Conservation (phyloP, 2,888 invertebrate genomes). For the Andrena bicolor region DNA sequence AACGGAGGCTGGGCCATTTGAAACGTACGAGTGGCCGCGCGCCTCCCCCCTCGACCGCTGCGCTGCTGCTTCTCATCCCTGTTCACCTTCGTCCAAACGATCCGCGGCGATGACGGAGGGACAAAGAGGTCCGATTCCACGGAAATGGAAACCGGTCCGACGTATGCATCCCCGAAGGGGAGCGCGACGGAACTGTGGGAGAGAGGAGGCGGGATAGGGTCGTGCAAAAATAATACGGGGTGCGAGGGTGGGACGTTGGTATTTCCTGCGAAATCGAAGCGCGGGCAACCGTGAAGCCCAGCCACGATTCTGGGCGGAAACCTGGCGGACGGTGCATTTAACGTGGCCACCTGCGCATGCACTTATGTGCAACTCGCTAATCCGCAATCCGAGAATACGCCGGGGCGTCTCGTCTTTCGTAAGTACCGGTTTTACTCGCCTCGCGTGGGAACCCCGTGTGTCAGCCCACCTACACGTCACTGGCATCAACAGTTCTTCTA, state of each 20-base stretch:
- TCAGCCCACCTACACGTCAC: constrained; percentile 48
- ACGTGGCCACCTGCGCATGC: constrained; percentile 50
- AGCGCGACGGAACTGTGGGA: not conserved
- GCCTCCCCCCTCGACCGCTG: not conserved
- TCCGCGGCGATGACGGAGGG: not conserved
- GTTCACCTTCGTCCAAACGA: not conserved
- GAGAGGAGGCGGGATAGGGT: not conserved
- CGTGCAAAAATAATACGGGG: not conserved
- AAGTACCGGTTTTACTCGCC: constrained; percentile 53
- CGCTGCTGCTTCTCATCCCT: not conserved
- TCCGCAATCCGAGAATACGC: constrained; percentile 53
- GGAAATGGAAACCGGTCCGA: constrained; percentile 35
- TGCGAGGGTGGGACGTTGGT: constrained; percentile 1
- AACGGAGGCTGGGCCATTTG: not conserved
- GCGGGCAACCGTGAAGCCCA: constrained; percentile 26
- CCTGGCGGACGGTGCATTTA: constrained; percentile 35
- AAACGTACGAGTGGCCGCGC: not conserved
- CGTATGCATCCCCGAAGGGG: constrained; percentile 12
- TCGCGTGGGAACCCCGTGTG: constrained; percentile 62
- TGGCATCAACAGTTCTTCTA: constrained; percentile 22
- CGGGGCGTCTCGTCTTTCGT: constrained; percentile 64
- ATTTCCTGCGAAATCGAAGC: constrained; percentile 18
- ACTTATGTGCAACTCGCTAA: constrained; percentile 42
- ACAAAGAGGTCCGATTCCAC: constrained; percentile 13
- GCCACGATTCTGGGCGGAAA: constrained; percentile 25